These are phyloP conservation scores for Pantala flavescens DNA, from an alignment of 1,140 invertebrate genomes.

Conservation along the genomic window DNA sequence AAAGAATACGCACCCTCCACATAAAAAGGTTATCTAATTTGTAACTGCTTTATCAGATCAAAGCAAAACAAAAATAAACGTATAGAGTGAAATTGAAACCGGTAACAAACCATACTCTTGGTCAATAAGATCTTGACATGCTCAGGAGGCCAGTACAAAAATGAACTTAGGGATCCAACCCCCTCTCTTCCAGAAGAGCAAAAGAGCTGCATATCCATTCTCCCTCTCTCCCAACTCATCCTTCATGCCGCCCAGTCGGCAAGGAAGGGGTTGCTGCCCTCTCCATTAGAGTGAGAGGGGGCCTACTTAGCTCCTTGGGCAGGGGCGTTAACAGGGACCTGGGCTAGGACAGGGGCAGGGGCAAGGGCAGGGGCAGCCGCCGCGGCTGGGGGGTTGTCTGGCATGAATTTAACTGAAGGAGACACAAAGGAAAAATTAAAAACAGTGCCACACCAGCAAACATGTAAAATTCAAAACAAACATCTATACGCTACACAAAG, in stretches of 20 bases:
- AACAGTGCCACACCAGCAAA: background rate
- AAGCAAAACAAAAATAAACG: background rate
- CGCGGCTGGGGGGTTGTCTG: background rate
- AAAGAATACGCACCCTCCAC: background rate
- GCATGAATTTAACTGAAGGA: conserved; percentile 5
- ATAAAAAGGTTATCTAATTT: background rate
- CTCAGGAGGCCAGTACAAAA: conserved; percentile 6
- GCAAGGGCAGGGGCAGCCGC: background rate
- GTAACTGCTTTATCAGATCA: background rate
- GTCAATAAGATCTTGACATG: background rate
- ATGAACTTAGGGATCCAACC: conserved; percentile 2
- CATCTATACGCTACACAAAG: background rate
- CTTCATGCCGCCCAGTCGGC: background rate
- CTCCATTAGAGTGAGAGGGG: background rate
- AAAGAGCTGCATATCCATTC: background rate
- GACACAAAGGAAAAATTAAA: conserved; percentile 10
- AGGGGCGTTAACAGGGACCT: background rate
- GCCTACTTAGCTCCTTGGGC: background rate
- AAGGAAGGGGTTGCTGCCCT: background rate
- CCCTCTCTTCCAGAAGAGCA: background rate
- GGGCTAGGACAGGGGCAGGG: background rate
- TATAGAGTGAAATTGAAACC: background rate
- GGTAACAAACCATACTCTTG: background rate
- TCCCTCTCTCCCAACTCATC: background rate
- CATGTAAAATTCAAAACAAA: background rate